Evolutionary conservation across 2,888 invertebrate species (phyloP).

Genomic region (Ligdia adustata): DNA sequence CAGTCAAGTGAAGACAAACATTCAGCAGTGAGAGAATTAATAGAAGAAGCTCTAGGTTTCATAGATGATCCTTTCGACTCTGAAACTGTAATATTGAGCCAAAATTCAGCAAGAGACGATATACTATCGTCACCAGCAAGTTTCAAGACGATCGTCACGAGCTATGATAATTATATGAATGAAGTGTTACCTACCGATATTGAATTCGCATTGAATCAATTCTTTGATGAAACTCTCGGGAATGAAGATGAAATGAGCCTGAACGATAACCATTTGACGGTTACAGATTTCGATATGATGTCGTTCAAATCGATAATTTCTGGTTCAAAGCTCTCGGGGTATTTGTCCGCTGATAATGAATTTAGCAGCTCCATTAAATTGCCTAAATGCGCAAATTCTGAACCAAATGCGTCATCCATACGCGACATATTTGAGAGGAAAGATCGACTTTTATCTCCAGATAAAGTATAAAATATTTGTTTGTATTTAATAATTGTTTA

Average conservation of each 20-base stretch:
- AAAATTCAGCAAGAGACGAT: constrained; percentile 33
- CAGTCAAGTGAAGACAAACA: constrained; percentile 33
- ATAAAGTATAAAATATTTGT: constrained; percentile 42
- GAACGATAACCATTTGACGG: constrained; percentile 37
- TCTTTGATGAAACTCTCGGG: constrained; percentile 41
- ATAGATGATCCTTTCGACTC: constrained; percentile 37
- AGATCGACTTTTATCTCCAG: constrained; percentile 38
- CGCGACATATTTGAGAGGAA: constrained; percentile 67
- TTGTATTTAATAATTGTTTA: too few species aligned
- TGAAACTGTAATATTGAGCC: constrained; percentile 44
- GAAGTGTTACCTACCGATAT: constrained; percentile 40
- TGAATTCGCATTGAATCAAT: constrained; percentile 46
- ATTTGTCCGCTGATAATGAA: constrained; percentile 57
- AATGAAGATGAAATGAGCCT: constrained; percentile 45
- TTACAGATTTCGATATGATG: constrained; percentile 54
- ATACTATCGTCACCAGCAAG: constrained; percentile 42
- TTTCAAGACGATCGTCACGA: constrained; percentile 44
- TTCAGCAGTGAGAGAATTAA: constrained; percentile 46
- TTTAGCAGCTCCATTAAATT: constrained; percentile 34
- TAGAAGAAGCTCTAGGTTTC: constrained; percentile 57
- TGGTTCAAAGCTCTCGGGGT: constrained; percentile 59
- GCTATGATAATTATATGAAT: constrained; percentile 38
- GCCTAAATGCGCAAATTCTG: constrained; percentile 8
- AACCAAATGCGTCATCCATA: constrained; percentile 43
- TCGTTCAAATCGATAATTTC: constrained; percentile 63